These are phyloP conservation scores for Dicranocentrus wangi DNA, from an alignment of 2,888 invertebrate species.

Conservation along the genomic window DNA sequence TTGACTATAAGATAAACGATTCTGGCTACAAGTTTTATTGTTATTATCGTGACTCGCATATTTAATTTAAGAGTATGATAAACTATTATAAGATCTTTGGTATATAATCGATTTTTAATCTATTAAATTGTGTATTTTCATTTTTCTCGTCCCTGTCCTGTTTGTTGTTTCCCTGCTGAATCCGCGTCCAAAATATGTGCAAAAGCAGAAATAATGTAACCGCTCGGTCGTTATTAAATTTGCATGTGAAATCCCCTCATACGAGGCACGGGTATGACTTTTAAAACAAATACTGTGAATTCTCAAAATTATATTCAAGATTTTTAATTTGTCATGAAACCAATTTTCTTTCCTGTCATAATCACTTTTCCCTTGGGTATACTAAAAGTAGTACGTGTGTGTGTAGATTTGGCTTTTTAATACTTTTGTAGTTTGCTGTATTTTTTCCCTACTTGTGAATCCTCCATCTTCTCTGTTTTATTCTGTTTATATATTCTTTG, in stretches of 20 bases:
- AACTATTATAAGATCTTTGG: neutral
- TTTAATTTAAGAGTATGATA: slow-evolving; percentile 3
- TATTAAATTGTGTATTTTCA: neutral
- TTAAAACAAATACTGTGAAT: no score
- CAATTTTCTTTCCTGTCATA: neutral
- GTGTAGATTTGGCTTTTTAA: no score
- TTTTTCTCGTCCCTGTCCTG: slow-evolving; percentile 56
- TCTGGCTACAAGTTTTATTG: neutral
- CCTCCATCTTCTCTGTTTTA: no score
- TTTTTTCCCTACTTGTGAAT: no score
- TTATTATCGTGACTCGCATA: slow-evolving; percentile 32
- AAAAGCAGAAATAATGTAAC: slow-evolving; percentile 73
- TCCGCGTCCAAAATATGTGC: slow-evolving; percentile 12
- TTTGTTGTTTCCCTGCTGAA: slow-evolving; percentile 38
- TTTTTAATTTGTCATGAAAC: no score
- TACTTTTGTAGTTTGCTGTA: no score
- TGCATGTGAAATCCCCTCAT: slow-evolving; percentile 74
- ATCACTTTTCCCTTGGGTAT: neutral
- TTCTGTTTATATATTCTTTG: no score
- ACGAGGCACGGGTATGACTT: slow-evolving; percentile 73
- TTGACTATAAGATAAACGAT: no score
- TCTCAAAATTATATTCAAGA: no score
- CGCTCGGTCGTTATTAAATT: slow-evolving; percentile 74
- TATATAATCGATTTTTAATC: no score
- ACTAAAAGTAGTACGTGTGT: no score